Evolutionary conservation across 2,113 vertebrate species (phyloP).

Genomic region (Philantomba maxwellii): DNA sequence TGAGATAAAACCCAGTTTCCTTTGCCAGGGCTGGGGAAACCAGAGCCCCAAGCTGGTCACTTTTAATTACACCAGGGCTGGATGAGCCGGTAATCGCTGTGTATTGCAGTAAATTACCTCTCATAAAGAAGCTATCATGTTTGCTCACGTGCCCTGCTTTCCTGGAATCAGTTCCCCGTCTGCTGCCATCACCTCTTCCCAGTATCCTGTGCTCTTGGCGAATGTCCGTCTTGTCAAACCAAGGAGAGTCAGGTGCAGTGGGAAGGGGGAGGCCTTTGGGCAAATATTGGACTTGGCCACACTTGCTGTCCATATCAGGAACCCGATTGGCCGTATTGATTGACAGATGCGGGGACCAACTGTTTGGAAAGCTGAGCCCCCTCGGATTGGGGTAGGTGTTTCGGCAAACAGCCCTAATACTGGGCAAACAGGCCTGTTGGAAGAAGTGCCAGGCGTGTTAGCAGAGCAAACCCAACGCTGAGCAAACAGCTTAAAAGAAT

Average conservation of each 20-base stretch:
- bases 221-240: constrained; percentile 59
- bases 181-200: constrained; percentile 65
- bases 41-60: neutral
- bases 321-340: constrained; percentile 83
- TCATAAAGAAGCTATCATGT: constrained; percentile 65
- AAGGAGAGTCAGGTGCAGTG: constrained; percentile 57
- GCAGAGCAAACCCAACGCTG: constrained; percentile 88
- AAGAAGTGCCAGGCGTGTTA: constrained; percentile 85
- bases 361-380: constrained; percentile 85
- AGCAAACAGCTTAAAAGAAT: constrained; percentile 92
- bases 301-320: constrained; percentile 80
- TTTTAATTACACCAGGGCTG: constrained; percentile 55
- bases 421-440: constrained; percentile 92
- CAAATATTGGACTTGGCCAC: constrained; percentile 91
- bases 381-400: constrained; percentile 85
- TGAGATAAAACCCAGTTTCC: neutral
- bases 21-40: neutral
- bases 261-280: constrained; percentile 78
- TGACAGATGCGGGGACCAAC: constrained; percentile 82
- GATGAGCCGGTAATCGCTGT: constrained; percentile 67
- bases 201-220: constrained; percentile 50
- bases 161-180: constrained; percentile 69
- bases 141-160: constrained; percentile 64
- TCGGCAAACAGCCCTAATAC: constrained; percentile 87
- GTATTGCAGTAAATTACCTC: constrained; percentile 72